A percentile compares a stretch with the other conserved stretches of the same genome.
Evolutionary conservation across 2,113 vertebrate species (phyloP).

Genomic region (Phocoena phocoena): DNA sequence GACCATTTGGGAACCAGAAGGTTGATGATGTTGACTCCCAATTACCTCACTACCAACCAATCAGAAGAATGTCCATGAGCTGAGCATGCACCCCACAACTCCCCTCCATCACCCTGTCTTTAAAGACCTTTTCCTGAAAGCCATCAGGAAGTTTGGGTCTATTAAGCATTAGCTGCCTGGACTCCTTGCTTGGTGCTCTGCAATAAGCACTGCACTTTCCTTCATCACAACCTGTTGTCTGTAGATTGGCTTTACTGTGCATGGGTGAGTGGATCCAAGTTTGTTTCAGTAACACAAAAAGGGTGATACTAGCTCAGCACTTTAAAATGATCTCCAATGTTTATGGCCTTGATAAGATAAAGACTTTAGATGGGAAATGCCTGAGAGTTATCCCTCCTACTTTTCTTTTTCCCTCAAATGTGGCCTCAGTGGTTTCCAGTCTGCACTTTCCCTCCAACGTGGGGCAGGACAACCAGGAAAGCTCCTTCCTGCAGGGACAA

Average conservation of each 20-base stretch:
- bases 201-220: neutral
- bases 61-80: neutral
- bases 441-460: neutral
- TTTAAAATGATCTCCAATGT: neutral
- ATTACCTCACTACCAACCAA: neutral
- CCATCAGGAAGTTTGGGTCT: neutral
- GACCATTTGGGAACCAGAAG: neutral
- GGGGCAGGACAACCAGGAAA: neutral
- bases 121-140: neutral
- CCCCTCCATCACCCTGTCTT: neutral
- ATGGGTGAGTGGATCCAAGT: no score
- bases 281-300: neutral
- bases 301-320: neutral
- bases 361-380: neutral
- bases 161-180: neutral
- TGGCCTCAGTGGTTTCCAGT: neutral
- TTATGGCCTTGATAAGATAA: neutral
- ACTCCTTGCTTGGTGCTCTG: neutral
- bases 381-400: neutral
- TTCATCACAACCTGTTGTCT: neutral
- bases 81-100: neutral
- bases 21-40: neutral
- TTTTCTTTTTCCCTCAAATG: neutral
- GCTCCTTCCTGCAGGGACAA: neutral
- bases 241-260: neutral